Evolutionary conservation across 2,113 vertebrate species (phyloP).

Genomic region (Siniperca chuatsi): DNA sequence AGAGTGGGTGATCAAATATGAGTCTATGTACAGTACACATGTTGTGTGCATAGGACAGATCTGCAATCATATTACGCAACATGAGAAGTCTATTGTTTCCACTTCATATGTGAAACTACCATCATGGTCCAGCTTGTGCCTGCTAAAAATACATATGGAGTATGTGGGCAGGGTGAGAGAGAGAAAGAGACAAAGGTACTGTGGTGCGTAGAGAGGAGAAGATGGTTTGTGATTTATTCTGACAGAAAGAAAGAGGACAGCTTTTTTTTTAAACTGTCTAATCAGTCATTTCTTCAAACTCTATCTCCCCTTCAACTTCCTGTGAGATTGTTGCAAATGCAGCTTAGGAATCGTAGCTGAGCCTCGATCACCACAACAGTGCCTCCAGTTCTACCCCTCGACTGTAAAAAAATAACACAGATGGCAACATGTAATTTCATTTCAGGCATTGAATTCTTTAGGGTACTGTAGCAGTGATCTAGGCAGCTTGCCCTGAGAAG

Average conservation of each 20-base stretch:
- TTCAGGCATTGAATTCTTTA: constrained; percentile 46
- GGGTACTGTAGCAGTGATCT: constrained; percentile 25
- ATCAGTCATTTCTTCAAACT: background rate
- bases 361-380: constrained; percentile 7
- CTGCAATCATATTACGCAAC: constrained; percentile 40
- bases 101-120: constrained; percentile 38
- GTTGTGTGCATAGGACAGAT: constrained; percentile 10
- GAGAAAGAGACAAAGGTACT: constrained; percentile 29
- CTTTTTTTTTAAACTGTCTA: background rate
- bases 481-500: constrained; percentile 46
- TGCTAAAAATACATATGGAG: constrained; percentile 72
- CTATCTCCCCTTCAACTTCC: background rate
- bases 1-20: constrained; percentile 26
- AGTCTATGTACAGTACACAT: background rate
- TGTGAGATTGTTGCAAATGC: constrained; percentile 22
- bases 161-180: constrained; percentile 61
- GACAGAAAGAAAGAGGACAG: background rate
- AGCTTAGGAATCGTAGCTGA: background rate
- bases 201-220: constrained; percentile 23
- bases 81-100: constrained; percentile 34
- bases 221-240: constrained; percentile 25
- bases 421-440: constrained; percentile 55
- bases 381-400: background rate
- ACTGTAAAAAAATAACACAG: constrained; percentile 47
- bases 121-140: constrained; percentile 37